Conservation (phyloP, 2,888 invertebrate genomes). For the Sympetrum striolatum region DNA sequence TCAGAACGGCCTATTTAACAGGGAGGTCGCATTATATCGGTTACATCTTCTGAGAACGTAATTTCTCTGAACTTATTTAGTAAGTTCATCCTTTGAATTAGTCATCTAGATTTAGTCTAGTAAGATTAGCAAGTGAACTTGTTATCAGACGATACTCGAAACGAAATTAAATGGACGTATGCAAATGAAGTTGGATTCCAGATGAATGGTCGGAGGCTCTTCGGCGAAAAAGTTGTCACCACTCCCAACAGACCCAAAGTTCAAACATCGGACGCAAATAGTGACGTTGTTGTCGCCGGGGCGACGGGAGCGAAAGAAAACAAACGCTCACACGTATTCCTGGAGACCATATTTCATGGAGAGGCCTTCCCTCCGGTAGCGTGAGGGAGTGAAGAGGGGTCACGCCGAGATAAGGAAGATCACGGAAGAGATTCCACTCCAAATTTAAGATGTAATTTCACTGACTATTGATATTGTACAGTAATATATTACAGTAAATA, state of each 20-base stretch:
- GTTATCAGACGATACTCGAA: too few species aligned
- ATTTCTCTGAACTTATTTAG: too few species aligned
- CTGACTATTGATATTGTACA: too few species aligned
- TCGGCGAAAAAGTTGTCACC: conserved; percentile 23
- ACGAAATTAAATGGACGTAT: too few species aligned
- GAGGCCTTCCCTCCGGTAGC: conserved; percentile 1
- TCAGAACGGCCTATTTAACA: too few species aligned
- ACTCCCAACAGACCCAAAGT: background rate
- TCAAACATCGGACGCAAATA: conserved; percentile 22
- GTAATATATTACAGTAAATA: too few species aligned
- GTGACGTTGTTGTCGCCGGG: conserved; percentile 32
- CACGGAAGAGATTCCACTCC: background rate
- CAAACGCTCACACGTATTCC: background rate
- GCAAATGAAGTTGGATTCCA: background rate
- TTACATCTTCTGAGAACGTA: too few species aligned
- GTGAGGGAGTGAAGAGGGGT: conserved; percentile 16
- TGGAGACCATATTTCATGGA: conserved; percentile 12
- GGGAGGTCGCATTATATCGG: too few species aligned
- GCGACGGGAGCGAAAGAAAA: background rate
- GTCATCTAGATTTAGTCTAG: too few species aligned
- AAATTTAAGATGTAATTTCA: too few species aligned
- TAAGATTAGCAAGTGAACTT: too few species aligned
- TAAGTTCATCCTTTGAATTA: too few species aligned
- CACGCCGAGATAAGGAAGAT: background rate
- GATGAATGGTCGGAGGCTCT: background rate